Base-by-base conservation (phyloP, 2,113 vertebrate species). In the Cranoglanis bouderius region DNA sequence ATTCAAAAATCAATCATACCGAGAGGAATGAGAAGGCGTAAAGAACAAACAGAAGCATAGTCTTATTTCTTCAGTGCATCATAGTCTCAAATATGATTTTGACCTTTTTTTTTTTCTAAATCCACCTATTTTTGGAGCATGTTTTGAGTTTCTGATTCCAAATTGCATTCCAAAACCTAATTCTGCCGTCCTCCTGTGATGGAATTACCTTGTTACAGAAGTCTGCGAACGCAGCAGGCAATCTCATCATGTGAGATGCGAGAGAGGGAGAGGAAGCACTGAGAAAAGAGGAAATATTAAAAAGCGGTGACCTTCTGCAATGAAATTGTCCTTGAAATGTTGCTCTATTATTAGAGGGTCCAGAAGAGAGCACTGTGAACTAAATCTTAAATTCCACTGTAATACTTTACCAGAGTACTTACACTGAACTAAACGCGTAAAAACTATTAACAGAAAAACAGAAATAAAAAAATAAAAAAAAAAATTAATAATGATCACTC, bases 161-260 rank as follows among this genome's bases (percentile, higher is more conserved):
- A 93, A 94, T 92, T 92, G 88, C 93, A 93, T 94, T 93, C 93
- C 90, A 89, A 90, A 75, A 86, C 86, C 59, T 55, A 4, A 77
- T 82, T 53, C 26, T 18, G 1, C 74, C 29, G 18, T 63, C 35
- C 74, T 49, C n/a, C 92, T 35, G 70, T 65, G 72, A 85, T 77
- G 72, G 57, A 51, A 85, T 85, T 65, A 84, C 46, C 72, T 40
- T 24, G 16, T 53, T 78, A 35, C n/a, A 81, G n/a, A 65, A 75
- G 70, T 87, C 86, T 55, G 65, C 80, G 59, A 16, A 84, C 63
- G 29, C 87, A 72, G 59, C 53, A 87, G n/a, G 53, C 67, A 75
- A 57, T 55, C 67, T 74, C 32, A 85, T 85, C 84, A 72, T 85
- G n/a, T 32, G 29, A 51, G 59, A 85, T 51, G 83, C 29, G 6